A percentile compares a stretch with the other conserved stretches of the same genome.
Conservation (phyloP, 2,797 vertebrate genomes). For the Adelosebastes latens region DNA sequence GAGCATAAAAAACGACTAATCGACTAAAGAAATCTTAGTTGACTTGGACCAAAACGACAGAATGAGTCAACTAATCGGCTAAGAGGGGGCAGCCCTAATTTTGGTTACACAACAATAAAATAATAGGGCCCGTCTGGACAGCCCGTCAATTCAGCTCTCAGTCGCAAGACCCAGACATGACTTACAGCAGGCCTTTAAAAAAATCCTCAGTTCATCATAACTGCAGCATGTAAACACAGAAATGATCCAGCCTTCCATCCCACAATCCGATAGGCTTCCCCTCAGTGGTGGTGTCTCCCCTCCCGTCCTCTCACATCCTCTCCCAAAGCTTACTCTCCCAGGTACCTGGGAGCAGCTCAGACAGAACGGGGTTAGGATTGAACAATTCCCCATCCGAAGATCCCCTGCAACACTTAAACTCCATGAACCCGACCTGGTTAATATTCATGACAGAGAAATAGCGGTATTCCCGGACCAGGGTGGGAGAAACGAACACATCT, state of each 20-base stretch:
- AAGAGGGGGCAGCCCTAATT: not conserved
- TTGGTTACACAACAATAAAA: not conserved
- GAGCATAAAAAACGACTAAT: too few relatives aligned
- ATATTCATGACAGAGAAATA: constrained; percentile 66
- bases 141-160: constrained; percentile 4
- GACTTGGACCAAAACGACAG: too few relatives aligned
- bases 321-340: constrained; percentile 42
- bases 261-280: constrained; percentile 23
- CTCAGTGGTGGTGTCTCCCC: constrained; percentile 24
- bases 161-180: constrained; percentile 12
- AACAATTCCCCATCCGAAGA: constrained; percentile 60
- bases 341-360: constrained; percentile 49
- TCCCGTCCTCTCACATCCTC: constrained; percentile 28
- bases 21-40: too few relatives aligned
- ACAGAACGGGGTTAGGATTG: constrained; percentile 64
- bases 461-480: constrained; percentile 33
- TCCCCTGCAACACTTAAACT: constrained; percentile 64
- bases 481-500: constrained; percentile 10
- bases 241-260: constrained; percentile 40
- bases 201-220: constrained; percentile 38
- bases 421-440: constrained; percentile 51
- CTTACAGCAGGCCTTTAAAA: constrained; percentile 10
- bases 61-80: too few relatives aligned
- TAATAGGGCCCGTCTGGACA: constrained; percentile 2
- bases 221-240: constrained; percentile 42